Evolutionary conservation across 2,888 invertebrate genomes (phyloP).

Genomic region (Piscicola geometra): DNA sequence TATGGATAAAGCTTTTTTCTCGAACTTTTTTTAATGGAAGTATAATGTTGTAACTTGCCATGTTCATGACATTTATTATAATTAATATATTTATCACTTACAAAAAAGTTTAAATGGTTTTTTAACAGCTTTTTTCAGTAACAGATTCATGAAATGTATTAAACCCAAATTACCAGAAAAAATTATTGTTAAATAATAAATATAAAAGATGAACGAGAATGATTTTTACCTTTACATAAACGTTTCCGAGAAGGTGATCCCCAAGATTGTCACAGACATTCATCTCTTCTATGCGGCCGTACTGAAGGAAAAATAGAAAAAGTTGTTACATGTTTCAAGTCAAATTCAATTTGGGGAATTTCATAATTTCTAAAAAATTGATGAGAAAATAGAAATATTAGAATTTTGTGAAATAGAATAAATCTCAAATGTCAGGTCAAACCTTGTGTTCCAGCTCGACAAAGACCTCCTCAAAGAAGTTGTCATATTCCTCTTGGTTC

Average conservation of each 20-base stretch:
- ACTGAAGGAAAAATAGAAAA: constrained; percentile 61
- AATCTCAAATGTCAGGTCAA: neutral
- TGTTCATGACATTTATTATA: no score
- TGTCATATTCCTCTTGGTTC: constrained; percentile 91
- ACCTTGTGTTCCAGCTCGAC: constrained; percentile 93
- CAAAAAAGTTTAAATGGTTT: neutral
- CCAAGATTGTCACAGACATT: constrained; percentile 99
- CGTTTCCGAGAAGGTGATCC: constrained; percentile 96
- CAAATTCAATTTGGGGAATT: no score
- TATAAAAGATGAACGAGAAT: neutral
- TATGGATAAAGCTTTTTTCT: no score
- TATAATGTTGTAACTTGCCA: no score
- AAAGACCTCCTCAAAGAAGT: constrained; percentile 98
- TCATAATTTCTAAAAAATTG: no score
- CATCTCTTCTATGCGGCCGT: constrained; percentile 99
- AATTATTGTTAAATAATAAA: neutral
- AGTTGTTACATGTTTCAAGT: no score
- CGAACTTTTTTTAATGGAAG: no score
- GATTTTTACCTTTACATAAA: constrained; percentile 81
- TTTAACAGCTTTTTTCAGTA: neutral
- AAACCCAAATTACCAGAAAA: neutral
- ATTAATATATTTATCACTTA: no score
- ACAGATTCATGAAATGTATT: neutral
- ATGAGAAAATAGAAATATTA: no score
- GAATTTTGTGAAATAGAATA: neutral